These are phyloP conservation scores for Ciconia stormi DNA, from an alignment of 2,113 vertebrate species.

Conservation along the genomic window DNA sequence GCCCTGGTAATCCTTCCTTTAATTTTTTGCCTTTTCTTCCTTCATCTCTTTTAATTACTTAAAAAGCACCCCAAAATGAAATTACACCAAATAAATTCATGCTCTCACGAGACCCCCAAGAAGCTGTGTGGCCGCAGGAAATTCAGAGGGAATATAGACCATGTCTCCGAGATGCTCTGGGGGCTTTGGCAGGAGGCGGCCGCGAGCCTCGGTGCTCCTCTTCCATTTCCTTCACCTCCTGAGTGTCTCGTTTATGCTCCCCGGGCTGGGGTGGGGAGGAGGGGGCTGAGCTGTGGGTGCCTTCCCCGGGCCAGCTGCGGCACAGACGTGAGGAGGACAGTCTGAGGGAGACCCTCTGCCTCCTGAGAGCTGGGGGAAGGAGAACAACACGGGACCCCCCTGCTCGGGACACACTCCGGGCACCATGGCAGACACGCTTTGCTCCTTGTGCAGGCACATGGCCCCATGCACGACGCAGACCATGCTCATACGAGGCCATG, in stretches of 20 bases:
- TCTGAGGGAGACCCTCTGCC: background rate
- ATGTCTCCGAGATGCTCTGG: fast-evolving
- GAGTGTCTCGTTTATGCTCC: background rate
- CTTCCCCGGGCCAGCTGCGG: background rate
- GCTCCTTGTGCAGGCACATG: background rate
- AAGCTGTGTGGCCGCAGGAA: background rate
- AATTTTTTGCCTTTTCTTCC: background rate
- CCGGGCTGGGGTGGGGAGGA: fast-evolving
- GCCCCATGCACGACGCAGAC: fast-evolving
- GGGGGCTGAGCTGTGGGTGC: background rate
- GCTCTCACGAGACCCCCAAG: background rate
- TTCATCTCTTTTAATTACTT: background rate
- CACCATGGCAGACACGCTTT: background rate
- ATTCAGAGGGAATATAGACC: background rate
- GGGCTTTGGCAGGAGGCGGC: background rate
- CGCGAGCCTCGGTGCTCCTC: fast-evolving
- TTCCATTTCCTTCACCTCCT: background rate
- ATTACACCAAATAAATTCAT: background rate
- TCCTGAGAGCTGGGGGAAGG: background rate
- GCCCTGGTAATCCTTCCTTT: background rate
- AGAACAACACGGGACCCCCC: background rate
- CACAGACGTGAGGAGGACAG: fast-evolving
- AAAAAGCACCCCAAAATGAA: slow-evolving; percentile 23
- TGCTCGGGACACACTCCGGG: fast-evolving
- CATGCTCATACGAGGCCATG: fast-evolving